These are phyloP conservation scores for Dendrocopos noguchii DNA, from an alignment of 2,113 vertebrate species.

Conservation along the genomic window DNA sequence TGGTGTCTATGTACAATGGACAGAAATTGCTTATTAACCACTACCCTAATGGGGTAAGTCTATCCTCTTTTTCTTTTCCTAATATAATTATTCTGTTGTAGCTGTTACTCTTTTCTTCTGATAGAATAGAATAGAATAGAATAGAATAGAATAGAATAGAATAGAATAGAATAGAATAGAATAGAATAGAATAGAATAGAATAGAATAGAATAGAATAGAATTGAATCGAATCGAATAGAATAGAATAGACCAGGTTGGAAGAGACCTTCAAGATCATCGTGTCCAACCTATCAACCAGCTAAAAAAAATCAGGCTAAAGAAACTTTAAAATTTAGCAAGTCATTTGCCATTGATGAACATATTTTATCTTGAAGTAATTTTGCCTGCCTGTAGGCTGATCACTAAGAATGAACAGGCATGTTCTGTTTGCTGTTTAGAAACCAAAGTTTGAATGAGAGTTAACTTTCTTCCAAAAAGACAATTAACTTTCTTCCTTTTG, in stretches of 20 bases:
- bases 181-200: too few relatives aligned
- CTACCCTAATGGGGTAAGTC: conserved; percentile 93
- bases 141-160: too few relatives aligned
- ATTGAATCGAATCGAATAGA: too few relatives aligned
- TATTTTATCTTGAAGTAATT: neutral
- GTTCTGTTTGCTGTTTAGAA: neutral
- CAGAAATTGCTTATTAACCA: conserved; percentile 91
- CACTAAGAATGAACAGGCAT: neutral
- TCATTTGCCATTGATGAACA: neutral
- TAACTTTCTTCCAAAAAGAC: neutral
- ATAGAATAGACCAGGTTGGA: too few relatives aligned
- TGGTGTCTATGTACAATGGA: conserved; percentile 91
- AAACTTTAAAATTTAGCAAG: neutral
- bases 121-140: too few relatives aligned
- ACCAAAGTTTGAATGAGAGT: neutral
- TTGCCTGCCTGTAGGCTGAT: neutral
- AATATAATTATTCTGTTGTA: neutral
- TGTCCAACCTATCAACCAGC: too few relatives aligned
- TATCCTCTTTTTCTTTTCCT: neutral
- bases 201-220: too few relatives aligned
- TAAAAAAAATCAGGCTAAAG: neutral
- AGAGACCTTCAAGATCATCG: too few relatives aligned
- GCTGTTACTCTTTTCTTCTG: neutral
- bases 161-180: too few relatives aligned
- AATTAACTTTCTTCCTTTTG: neutral